Evolutionary conservation across 2,797 vertebrate genomes (phyloP), one percentile per base, ranked within the genome.

Genomic region (Rhynchonycteris naso): DNA sequence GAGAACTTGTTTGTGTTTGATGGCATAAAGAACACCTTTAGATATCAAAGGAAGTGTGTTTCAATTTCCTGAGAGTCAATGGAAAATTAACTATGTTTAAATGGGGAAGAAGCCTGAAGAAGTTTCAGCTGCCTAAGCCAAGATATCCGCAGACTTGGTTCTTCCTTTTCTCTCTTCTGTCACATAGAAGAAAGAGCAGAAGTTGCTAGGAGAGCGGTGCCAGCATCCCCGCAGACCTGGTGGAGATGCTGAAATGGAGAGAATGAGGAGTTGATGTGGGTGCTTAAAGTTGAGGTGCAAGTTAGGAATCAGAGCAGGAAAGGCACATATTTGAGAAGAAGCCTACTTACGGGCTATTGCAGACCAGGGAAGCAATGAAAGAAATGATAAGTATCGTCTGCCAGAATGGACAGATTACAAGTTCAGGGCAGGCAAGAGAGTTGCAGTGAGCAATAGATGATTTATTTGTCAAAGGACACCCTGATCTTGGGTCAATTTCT

Each of bases 11-110:
- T 78, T 92, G 59, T 58, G 35, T 65, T 58, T 7, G 19, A 19
- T 66, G 65, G 58, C n/a, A 89, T 95, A 72, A 66, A 58, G 33
- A 89, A 47, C 72, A 72, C 83, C 50, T 69, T 83, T 30, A 69
- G 14, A 15, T 92, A 52, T 66, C 5, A 1, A 84, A 38, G 50
- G n/a, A 84, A 19, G 15, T 8, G 21, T 52, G 24, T 65, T 84
- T 83, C 26, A 72, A n/a, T 79, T 84, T 84, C 35, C 65, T 52
- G 65, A 89, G 35, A n/a, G 35, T 65, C 68, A 90, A 68, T 59
- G 33, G 66, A 80, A 74, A 50, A 68, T 80, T 63, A 88, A 30
- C 8, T 63, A 33, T 89, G 61, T 66, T 82, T 59, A 80, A 84
- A 68, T 59, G 78, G 28, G 52, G 7, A 10, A 22, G 38, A 61